These are phyloP conservation scores for Catagonus wagneri DNA, from an alignment of 2,113 vertebrate genomes.

Conservation along the genomic window DNA sequence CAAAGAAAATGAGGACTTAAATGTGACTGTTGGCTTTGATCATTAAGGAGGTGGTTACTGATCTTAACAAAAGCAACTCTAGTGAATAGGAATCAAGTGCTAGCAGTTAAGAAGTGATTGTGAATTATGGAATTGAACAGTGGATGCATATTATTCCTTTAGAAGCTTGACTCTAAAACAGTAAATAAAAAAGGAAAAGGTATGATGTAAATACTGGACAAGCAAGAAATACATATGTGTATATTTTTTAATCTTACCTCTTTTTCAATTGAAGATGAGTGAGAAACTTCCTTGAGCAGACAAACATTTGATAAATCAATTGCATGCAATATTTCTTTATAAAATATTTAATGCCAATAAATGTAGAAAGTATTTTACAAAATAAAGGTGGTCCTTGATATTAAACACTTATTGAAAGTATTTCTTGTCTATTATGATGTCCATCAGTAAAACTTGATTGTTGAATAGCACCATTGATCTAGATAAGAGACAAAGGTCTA, in stretches of 20 bases:
- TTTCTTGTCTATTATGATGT: conserved; percentile 37
- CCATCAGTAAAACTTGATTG: not conserved
- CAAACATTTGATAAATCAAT: not conserved
- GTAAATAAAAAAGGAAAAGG: not conserved
- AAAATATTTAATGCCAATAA: not conserved
- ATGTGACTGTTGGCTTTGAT: not conserved
- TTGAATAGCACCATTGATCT: not conserved
- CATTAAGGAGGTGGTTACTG: conserved; percentile 16
- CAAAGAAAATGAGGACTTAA: not conserved
- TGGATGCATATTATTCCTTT: not conserved
- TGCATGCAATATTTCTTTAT: not conserved
- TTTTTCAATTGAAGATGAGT: conserved; percentile 27
- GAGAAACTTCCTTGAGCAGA: not conserved
- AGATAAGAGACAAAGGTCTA: not conserved
- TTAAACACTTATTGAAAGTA: not conserved
- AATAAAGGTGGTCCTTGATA: not conserved
- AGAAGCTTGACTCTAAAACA: not conserved
- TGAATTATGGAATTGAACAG: not conserved
- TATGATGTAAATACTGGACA: not conserved
- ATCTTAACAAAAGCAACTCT: not conserved
- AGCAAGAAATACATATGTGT: not conserved
- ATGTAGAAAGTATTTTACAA: not conserved
- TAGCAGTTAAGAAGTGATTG: not conserved
- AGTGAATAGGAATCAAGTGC: not conserved
- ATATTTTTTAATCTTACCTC: not conserved